phyloP scores from a whole-genome alignment of 2,797 vertebrate species.

The Psittacula echo region DNA sequence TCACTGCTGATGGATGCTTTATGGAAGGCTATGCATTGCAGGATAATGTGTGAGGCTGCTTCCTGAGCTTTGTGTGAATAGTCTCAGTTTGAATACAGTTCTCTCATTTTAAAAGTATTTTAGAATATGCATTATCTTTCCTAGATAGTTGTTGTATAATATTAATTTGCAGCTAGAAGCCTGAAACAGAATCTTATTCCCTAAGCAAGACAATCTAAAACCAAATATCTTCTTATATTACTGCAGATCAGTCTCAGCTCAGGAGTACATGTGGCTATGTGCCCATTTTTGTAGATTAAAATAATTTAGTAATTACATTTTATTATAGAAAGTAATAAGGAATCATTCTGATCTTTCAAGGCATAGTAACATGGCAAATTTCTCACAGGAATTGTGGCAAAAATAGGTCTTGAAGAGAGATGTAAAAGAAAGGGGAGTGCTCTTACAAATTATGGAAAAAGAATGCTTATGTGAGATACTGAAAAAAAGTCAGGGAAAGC shows the following conservation, averaged over 20 bases:
- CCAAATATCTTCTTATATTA: background rate
- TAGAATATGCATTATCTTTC: background rate
- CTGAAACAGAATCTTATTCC: background rate
- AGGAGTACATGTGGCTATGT: background rate
- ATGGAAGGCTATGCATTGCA: background rate
- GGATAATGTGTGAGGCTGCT: background rate
- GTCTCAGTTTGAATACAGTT: background rate
- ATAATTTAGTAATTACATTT: background rate
- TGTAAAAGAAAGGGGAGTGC: background rate
- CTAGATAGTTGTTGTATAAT: background rate
- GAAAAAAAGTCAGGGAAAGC: constrained; percentile 20
- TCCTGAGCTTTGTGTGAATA: background rate
- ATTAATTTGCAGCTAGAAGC: background rate
- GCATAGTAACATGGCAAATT: background rate
- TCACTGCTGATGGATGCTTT: background rate
- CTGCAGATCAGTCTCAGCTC: background rate
- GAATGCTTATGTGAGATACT: background rate
- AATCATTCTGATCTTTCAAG: background rate
- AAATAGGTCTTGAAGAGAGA: background rate
- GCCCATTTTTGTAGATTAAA: background rate
- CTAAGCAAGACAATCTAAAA: background rate
- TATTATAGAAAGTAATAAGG: background rate
- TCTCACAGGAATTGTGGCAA: background rate
- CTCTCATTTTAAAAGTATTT: background rate
- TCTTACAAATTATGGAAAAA: background rate